Evolutionary conservation across 2,113 vertebrate species (phyloP).

Genomic region (Crotophaga sulcirostris): DNA sequence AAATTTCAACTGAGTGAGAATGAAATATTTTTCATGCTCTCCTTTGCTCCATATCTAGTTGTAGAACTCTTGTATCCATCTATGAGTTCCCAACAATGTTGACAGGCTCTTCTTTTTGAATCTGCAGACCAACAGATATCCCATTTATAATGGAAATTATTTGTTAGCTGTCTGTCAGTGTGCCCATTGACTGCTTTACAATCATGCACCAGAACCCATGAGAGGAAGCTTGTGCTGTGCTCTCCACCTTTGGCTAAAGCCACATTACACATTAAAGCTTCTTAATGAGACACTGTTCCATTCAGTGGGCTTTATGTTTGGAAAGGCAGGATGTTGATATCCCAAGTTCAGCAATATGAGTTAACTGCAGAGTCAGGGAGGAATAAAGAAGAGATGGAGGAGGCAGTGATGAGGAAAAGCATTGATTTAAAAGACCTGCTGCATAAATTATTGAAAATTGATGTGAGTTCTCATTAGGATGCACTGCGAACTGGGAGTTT

Average conservation of each 20-base stretch:
- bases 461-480: not conserved
- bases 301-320: not conserved
- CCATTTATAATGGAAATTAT: not conserved
- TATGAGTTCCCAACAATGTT: not conserved
- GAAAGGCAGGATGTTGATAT: slow-evolving; percentile 6
- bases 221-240: not conserved
- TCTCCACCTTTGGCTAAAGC: not conserved
- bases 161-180: not conserved
- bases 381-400: not conserved
- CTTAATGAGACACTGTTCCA: not conserved
- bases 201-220: not conserved
- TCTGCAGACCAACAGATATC: not conserved
- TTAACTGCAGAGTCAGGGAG: not conserved
- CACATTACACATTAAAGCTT: not conserved
- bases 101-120: not conserved
- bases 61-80: not conserved
- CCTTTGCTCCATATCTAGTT: too few species aligned
- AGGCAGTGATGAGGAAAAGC: not conserved
- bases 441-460: slow-evolving; percentile 29
- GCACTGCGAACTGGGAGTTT: not conserved
- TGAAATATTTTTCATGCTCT: not conserved
- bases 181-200: not conserved
- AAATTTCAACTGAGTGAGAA: not conserved
- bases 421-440: slow-evolving; percentile 10
- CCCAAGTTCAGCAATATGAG: not conserved